These are phyloP conservation scores for Dolomedes plantarius DNA, from an alignment of 2,888 invertebrate genomes.

Conservation along the genomic window DNA sequence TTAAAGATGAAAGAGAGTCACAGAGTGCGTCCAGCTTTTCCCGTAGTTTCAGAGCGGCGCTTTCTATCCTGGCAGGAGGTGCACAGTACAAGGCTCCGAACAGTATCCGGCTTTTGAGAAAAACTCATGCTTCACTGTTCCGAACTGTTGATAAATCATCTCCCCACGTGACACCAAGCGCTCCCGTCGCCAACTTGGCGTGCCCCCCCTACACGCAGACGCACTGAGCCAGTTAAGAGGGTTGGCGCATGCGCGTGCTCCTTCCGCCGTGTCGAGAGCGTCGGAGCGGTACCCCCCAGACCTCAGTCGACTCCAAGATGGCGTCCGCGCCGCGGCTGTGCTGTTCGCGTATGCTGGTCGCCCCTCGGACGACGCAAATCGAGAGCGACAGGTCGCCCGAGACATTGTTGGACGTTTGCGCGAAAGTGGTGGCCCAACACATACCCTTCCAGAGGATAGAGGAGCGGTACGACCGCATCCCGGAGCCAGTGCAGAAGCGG, in stretches of 20 bases:
- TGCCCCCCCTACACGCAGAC: constrained; percentile 37
- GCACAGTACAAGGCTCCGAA: not conserved
- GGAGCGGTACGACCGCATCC: constrained; percentile 90
- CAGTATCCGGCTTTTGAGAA: constrained; percentile 36
- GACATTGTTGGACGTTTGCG: constrained; percentile 87
- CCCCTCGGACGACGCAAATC: constrained; percentile 68
- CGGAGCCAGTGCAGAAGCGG: constrained; percentile 90
- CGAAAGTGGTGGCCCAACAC: constrained; percentile 88
- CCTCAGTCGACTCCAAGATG: constrained; percentile 72
- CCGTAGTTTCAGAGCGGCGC: no score
- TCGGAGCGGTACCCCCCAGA: not conserved
- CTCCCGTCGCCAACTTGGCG: constrained; percentile 33
- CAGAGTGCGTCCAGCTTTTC: no score
- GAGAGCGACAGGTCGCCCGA: constrained; percentile 78
- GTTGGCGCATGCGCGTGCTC: constrained; percentile 60
- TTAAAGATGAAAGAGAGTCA: no score
- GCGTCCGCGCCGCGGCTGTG: constrained; percentile 74
- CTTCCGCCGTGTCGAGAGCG: not conserved
- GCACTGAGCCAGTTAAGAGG: constrained; percentile 53
- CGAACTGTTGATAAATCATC: constrained; percentile 7
- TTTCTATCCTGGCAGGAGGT: no score
- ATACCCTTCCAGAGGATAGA: constrained; percentile 91
- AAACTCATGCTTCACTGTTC: constrained; percentile 3
- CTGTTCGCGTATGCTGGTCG: constrained; percentile 73
- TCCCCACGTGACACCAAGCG: constrained; percentile 18